These are phyloP conservation scores for Dynastes tityus DNA, from an alignment of 2,888 invertebrate species.

Conservation along the genomic window DNA sequence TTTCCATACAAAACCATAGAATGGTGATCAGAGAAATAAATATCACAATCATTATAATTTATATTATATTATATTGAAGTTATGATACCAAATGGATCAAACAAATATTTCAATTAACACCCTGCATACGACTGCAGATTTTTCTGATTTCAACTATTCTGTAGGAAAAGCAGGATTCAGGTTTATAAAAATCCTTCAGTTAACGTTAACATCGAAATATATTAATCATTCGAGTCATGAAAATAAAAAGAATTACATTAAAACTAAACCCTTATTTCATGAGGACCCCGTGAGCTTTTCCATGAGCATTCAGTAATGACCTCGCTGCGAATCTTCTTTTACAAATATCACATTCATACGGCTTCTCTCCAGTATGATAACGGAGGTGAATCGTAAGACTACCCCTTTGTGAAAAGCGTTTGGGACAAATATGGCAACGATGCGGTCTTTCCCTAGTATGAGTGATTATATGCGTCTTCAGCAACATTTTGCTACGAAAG, in stretches of 20 bases:
- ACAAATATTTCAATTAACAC: no score
- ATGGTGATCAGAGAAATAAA: no score
- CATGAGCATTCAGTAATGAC: slow-evolving; percentile 72
- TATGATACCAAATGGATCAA: no score
- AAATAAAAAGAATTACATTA: background rate
- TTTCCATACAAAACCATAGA: no score
- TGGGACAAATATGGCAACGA: slow-evolving; percentile 73
- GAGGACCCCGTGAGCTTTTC: slow-evolving; percentile 58
- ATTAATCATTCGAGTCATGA: no score
- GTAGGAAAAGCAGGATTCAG: no score
- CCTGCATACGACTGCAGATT: no score
- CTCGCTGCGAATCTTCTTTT: slow-evolving; percentile 73
- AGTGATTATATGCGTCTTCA: slow-evolving; percentile 63
- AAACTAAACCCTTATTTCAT: background rate
- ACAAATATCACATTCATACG: slow-evolving; percentile 72
- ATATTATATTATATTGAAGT: no score
- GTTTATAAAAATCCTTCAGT: no score
- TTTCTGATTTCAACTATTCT: no score
- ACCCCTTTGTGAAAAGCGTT: slow-evolving; percentile 72
- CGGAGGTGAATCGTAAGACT: slow-evolving; percentile 71
- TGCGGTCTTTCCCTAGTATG: slow-evolving; percentile 67
- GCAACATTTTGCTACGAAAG: slow-evolving; percentile 71
- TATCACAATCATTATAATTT: no score
- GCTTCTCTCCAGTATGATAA: slow-evolving; percentile 73
- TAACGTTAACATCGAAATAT: no score